These are phyloP conservation scores for Torymus auratus DNA, from an alignment of 2,888 invertebrate species.

Conservation along the genomic window DNA sequence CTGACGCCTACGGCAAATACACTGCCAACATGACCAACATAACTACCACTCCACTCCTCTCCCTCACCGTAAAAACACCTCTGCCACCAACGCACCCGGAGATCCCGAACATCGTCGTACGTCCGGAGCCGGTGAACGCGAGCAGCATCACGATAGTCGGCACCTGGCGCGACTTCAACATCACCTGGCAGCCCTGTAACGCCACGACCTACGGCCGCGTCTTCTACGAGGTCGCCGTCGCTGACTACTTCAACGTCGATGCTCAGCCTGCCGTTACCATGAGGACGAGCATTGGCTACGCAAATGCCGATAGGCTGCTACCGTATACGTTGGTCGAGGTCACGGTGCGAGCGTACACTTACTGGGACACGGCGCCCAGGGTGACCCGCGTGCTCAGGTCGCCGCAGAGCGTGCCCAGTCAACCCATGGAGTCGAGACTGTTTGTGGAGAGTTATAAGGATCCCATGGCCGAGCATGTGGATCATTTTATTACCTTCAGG, in stretches of 20 bases:
- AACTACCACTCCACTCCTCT: not conserved
- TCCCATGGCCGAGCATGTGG: conserved; percentile 70
- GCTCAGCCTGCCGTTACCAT: conserved; percentile 75
- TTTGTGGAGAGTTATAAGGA: conserved; percentile 81
- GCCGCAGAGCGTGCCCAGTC: conserved; percentile 88
- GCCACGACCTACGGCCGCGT: conserved; percentile 89
- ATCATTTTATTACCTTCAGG: conserved; percentile 70
- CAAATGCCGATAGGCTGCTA: conserved; percentile 78
- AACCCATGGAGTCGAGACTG: conserved; percentile 85
- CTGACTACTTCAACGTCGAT: conserved; percentile 81
- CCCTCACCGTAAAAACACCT: not conserved
- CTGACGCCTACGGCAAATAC: conserved; percentile 44
- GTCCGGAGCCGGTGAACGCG: conserved; percentile 84
- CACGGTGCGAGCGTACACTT: conserved; percentile 88
- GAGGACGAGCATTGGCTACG: conserved; percentile 67
- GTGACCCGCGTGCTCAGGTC: conserved; percentile 83
- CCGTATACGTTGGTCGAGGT: conserved; percentile 87
- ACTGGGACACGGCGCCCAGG: conserved; percentile 87
- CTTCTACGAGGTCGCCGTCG: conserved; percentile 88
- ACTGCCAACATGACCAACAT: not conserved
- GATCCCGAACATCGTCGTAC: conserved; percentile 78
- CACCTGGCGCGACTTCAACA: conserved; percentile 87
- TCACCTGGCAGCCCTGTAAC: conserved; percentile 87
- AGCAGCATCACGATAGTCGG: conserved; percentile 85
- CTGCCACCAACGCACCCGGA: conserved; percentile 5